Evolutionary conservation across 2,113 vertebrate species (phyloP).

Genomic region (Enhydra lutris): DNA sequence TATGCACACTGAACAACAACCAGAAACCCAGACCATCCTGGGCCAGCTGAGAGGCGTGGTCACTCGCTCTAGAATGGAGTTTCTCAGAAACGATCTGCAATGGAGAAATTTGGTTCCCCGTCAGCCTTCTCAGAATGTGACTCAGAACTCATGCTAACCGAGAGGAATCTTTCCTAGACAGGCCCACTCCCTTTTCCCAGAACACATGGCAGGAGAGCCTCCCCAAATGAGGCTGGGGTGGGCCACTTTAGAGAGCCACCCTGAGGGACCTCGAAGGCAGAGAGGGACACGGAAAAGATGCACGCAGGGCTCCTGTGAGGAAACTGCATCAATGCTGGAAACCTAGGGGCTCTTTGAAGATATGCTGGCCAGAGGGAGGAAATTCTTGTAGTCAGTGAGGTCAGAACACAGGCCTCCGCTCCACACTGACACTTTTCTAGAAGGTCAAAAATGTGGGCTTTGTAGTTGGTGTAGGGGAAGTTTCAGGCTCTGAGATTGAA

Average conservation of each 20-base stretch:
- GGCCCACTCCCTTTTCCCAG: background rate
- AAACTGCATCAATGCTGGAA: background rate
- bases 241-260: background rate
- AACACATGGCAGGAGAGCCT: background rate
- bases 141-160: background rate
- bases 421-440: background rate
- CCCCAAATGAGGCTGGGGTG: background rate
- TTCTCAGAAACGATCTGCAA: background rate
- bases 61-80: background rate
- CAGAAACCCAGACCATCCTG: background rate
- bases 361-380: background rate
- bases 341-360: background rate
- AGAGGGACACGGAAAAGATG: background rate
- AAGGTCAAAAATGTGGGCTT: constrained; percentile 34
- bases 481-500: background rate
- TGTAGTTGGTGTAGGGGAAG: constrained; percentile 21
- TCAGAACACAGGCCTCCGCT: background rate
- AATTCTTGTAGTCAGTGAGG: background rate
- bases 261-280: background rate
- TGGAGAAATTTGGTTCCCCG: background rate
- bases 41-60: background rate
- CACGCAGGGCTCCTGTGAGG: fast-evolving
- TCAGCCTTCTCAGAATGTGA: background rate
- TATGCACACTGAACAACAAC: background rate
- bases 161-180: background rate